A percentile compares a stretch with the other conserved stretches of the same genome.
Conservation (phyloP, 2,888 invertebrate species). For the Aleiodes leptofemur region DNA sequence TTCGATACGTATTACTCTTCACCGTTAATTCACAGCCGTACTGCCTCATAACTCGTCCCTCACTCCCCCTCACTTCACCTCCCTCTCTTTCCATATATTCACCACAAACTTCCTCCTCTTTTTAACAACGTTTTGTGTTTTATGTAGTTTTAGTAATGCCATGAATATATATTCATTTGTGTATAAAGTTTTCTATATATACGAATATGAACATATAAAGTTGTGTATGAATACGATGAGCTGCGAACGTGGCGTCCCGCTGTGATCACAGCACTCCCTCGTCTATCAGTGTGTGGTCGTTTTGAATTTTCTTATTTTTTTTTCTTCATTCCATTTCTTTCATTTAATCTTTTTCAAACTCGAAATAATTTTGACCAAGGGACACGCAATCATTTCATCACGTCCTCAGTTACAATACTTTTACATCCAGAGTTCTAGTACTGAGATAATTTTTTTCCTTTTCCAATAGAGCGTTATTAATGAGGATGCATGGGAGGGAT, state of each 20-base stretch:
- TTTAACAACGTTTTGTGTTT: constrained; percentile 22
- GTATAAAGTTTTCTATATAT: background rate
- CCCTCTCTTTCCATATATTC: constrained; percentile 48
- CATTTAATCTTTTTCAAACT: background rate
- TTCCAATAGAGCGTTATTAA: constrained; percentile 51
- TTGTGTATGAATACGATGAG: constrained; percentile 27
- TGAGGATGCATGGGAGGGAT: constrained; percentile 74
- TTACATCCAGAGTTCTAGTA: too few relatives aligned
- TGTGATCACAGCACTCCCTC: constrained; percentile 43
- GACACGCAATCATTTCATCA: constrained; percentile 33
- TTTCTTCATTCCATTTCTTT: background rate
- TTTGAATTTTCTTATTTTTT: constrained; percentile 30
- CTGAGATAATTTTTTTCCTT: too few relatives aligned
- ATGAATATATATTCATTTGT: constrained; percentile 22
- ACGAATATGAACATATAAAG: constrained; percentile 19
- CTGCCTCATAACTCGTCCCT: constrained; percentile 68
- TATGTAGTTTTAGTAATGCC: constrained; percentile 36
- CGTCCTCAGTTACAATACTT: too few relatives aligned
- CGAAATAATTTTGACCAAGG: constrained; percentile 7
- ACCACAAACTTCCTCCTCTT: constrained; percentile 42
- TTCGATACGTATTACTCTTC: constrained; percentile 55
- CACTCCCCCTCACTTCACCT: constrained; percentile 7
- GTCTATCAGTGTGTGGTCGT: constrained; percentile 62
- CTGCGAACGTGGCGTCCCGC: constrained; percentile 52
- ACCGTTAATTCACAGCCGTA: constrained; percentile 70